A percentile compares a stretch with the other conserved stretches of the same genome.
phyloP scores from a whole-genome alignment of 2,797 vertebrate genomes.

The Bufotes viridis region DNA sequence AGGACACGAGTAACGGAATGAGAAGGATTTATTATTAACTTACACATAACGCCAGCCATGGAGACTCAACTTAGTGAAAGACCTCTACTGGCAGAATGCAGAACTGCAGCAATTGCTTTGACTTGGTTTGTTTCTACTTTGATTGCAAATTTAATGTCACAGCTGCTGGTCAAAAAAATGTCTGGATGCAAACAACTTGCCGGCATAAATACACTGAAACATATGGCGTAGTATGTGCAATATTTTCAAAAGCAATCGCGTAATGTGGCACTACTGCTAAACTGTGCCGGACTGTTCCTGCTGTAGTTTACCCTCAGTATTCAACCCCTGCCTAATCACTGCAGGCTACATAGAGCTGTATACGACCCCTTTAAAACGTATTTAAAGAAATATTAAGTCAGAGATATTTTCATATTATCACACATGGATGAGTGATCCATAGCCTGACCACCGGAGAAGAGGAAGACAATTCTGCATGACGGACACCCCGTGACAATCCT shows the following conservation, averaged over 20 bases:
- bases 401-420: background rate
- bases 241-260: background rate
- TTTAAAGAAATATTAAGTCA: too few species aligned
- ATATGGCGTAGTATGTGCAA: background rate
- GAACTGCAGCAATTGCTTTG: background rate
- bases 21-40: background rate
- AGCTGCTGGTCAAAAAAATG: background rate
- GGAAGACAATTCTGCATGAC: background rate
- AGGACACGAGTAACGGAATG: background rate
- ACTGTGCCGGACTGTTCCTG: background rate
- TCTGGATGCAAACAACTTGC: background rate
- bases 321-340: too few species aligned
- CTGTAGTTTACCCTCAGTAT: background rate
- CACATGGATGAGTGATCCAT: slow-evolving; percentile 3
- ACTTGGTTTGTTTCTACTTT: background rate
- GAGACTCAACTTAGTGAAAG: background rate
- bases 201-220: background rate
- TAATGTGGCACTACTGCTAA: background rate
- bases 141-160: background rate
- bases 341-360: too few species aligned
- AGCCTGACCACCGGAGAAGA: background rate
- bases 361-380: too few species aligned
- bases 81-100: slow-evolving; percentile 1
- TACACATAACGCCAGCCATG: background rate
- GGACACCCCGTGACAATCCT: background rate